phyloP scores from a whole-genome alignment of 2,797 vertebrate genomes.

The Neosalanx taihuensis region DNA sequence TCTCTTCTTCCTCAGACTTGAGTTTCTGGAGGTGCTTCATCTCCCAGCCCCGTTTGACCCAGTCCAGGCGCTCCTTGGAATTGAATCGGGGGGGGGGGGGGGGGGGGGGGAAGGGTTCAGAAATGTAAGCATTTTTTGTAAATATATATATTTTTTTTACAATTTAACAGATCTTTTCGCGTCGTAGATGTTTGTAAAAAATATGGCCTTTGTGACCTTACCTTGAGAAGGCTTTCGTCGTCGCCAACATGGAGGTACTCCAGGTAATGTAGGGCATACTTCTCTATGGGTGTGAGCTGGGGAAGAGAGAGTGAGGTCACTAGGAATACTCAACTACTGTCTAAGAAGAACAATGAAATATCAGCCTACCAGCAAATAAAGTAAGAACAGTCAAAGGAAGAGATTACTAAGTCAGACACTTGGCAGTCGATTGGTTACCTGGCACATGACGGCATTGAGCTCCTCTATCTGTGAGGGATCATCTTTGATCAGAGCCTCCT shows the following conservation, averaged over 20 bases:
- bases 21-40: conserved; percentile 78
- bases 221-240: conserved; percentile 77
- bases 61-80: conserved; percentile 73
- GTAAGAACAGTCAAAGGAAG: neutral
- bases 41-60: conserved; percentile 84
- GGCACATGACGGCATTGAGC: conserved; percentile 85
- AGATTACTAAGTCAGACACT: neutral
- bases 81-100: neutral
- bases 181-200: neutral
- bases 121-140: neutral
- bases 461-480: conserved; percentile 81
- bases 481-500: conserved; percentile 51
- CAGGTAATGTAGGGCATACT: conserved; percentile 90
- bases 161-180: neutral
- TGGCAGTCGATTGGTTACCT: conserved; percentile 67
- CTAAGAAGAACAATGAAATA: neutral
- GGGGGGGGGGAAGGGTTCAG: neutral
- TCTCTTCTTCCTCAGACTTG: conserved; percentile 76
- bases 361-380: too few relatives aligned
- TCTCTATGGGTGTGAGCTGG: conserved; percentile 92
- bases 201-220: conserved; percentile 51
- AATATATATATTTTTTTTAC: too few relatives aligned
- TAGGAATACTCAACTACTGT: neutral
- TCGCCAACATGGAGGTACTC: conserved; percentile 82
- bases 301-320: conserved; percentile 1